Conservation (phyloP, 2,888 invertebrate genomes). For the Chrysodeixis includens region DNA sequence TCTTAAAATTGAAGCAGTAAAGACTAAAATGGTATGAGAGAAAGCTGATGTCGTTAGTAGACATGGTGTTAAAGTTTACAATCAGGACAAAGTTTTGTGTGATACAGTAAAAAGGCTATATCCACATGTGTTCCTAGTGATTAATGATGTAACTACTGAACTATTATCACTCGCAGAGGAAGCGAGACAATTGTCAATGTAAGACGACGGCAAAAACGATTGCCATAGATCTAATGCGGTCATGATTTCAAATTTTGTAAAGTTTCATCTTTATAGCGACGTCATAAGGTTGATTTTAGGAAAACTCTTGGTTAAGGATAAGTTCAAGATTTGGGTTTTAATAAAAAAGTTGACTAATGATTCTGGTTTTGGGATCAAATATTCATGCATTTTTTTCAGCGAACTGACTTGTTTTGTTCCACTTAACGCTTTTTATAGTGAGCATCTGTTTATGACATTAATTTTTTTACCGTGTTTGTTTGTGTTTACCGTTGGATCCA, state of each 20-base stretch:
- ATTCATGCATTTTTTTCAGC: conserved; percentile 84
- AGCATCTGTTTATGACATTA: conserved; percentile 85
- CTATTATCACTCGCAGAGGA: conserved; percentile 81
- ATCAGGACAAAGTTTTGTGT: conserved; percentile 83
- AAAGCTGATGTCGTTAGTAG: conserved; percentile 70
- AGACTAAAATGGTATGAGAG: conserved; percentile 55
- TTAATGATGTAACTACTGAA: conserved; percentile 84
- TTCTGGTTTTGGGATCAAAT: conserved; percentile 87
- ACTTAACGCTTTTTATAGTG: conserved; percentile 84
- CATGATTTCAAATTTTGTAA: background rate
- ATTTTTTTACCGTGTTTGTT: conserved; percentile 70
- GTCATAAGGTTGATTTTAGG: conserved; percentile 61
- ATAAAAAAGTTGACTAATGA: conserved; percentile 89
- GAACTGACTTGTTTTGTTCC: conserved; percentile 83
- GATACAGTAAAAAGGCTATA: conserved; percentile 79
- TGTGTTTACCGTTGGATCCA: conserved; percentile 58
- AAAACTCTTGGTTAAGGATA: background rate
- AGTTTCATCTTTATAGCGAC: conserved; percentile 40
- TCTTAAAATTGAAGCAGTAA: conserved; percentile 57
- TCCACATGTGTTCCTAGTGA: conserved; percentile 82
- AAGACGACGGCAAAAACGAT: conserved; percentile 73
- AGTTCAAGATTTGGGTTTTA: conserved; percentile 39
- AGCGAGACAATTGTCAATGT: conserved; percentile 79
- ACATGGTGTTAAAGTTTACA: conserved; percentile 77
- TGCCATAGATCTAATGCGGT: conserved; percentile 46